Evolutionary conservation across 2,888 invertebrate species (phyloP).

Genomic region (Fragum fragum): DNA sequence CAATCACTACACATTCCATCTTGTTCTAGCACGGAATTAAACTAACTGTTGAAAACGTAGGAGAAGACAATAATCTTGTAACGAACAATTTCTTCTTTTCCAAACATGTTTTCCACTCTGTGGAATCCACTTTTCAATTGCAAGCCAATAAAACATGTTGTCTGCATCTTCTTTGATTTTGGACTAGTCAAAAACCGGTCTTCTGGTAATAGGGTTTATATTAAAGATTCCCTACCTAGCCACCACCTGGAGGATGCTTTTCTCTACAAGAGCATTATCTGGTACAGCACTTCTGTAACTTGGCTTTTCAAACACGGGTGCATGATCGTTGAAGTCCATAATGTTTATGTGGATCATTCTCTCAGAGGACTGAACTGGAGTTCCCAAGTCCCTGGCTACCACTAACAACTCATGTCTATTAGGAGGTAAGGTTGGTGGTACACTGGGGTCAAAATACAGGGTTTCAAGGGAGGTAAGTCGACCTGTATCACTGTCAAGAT

Average conservation of each 20-base stretch:
- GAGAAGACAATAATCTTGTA: too few relatives aligned
- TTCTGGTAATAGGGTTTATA: too few relatives aligned
- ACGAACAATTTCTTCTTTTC: too few relatives aligned
- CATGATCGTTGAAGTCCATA: conserved; percentile 96
- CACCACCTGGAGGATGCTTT: conserved; percentile 91
- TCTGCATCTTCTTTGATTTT: too few relatives aligned
- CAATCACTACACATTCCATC: too few relatives aligned
- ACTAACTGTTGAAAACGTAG: too few relatives aligned
- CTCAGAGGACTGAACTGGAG: conserved; percentile 97
- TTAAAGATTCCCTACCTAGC: too few relatives aligned
- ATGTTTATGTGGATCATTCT: conserved; percentile 95
- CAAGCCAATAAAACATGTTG: too few relatives aligned
- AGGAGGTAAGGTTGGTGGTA: conserved; percentile 60
- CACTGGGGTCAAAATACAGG: conserved; percentile 72
- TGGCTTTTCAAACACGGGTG: conserved; percentile 92
- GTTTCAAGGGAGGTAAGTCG: conserved; percentile 95
- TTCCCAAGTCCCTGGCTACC: conserved; percentile 97
- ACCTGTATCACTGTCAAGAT: conserved; percentile 95
- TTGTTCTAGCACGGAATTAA: too few relatives aligned
- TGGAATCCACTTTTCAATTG: too few relatives aligned
- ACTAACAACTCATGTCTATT: conserved; percentile 87
- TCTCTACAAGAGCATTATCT: conserved; percentile 91
- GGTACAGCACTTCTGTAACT: conserved; percentile 85
- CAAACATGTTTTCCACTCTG: too few relatives aligned
- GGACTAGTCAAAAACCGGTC: too few relatives aligned